These are phyloP conservation scores for Chesias legatella DNA, from an alignment of 2,888 invertebrate species.

Conservation along the genomic window DNA sequence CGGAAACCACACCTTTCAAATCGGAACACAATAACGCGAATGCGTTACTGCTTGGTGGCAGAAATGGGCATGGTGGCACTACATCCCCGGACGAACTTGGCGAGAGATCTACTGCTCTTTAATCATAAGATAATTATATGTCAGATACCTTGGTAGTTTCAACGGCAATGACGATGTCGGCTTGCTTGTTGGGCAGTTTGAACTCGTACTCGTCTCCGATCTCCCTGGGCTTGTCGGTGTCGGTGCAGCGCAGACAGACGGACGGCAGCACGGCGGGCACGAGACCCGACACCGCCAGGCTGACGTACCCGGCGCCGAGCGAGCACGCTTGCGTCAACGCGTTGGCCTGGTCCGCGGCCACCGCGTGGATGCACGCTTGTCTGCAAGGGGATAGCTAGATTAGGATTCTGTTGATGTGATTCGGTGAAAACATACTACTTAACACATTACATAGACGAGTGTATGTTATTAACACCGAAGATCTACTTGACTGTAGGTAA, in stretches of 20 bases:
- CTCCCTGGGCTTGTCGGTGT: conserved; percentile 57
- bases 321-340: conserved; percentile 82
- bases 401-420: too few species aligned
- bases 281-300: conserved; percentile 80
- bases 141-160: conserved; percentile 75
- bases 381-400: conserved; percentile 49
- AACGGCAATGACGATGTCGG: conserved; percentile 89
- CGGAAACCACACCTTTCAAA: too few species aligned
- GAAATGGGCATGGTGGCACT: too few species aligned
- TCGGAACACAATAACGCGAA: too few species aligned
- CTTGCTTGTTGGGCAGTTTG: conserved; percentile 85
- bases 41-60: too few species aligned
- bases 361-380: conserved; percentile 87
- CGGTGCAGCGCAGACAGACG: conserved; percentile 81
- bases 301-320: conserved; percentile 84
- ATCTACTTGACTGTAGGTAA: too few species aligned
- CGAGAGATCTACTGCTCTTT: too few species aligned
- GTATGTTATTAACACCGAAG: too few species aligned
- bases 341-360: conserved; percentile 52
- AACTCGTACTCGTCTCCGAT: conserved; percentile 83
- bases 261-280: conserved; percentile 83
- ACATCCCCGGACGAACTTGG: too few species aligned
- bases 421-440: too few species aligned
- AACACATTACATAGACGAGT: too few species aligned
- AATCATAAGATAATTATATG: not conserved